Conservation (phyloP, 2,113 vertebrate genomes). For the Larimichthys polyactis region DNA sequence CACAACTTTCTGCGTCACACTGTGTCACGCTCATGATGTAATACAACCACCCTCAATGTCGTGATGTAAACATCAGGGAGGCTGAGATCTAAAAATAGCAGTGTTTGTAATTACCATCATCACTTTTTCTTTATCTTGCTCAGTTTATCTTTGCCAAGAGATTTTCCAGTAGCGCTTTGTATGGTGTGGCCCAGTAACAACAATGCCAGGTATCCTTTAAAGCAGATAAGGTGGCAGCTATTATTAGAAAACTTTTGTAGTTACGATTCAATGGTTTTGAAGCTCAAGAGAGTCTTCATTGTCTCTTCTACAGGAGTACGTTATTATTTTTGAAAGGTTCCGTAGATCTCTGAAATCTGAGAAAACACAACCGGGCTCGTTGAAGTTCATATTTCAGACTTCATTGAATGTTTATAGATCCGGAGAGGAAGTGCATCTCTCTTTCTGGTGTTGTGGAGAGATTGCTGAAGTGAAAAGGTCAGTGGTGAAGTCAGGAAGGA, state of each 20-base stretch:
- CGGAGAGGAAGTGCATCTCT: too few species aligned
- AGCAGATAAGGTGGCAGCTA: conserved; percentile 2
- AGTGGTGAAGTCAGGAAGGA: too few species aligned
- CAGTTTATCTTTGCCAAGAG: background rate
- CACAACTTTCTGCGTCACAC: background rate
- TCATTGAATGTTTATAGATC: too few species aligned
- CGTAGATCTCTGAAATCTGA: too few species aligned
- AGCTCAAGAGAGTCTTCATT: background rate
- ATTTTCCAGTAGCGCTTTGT: conserved; percentile 1
- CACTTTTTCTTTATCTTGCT: background rate
- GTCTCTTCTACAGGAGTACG: too few species aligned
- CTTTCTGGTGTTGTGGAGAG: too few species aligned
- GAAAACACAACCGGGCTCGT: too few species aligned
- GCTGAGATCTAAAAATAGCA: background rate
- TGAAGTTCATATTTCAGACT: too few species aligned
- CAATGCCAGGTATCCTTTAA: background rate
- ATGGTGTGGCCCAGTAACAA: background rate
- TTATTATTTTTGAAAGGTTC: too few species aligned
- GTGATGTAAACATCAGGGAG: background rate
- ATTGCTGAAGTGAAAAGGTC: too few species aligned
- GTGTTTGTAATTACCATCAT: background rate
- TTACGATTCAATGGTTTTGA: too few species aligned
- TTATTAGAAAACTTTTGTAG: background rate
- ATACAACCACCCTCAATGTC: background rate
- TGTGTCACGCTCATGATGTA: background rate